phyloP scores from a whole-genome alignment of 2,888 invertebrate species.

The Trachelus iudaicus region DNA sequence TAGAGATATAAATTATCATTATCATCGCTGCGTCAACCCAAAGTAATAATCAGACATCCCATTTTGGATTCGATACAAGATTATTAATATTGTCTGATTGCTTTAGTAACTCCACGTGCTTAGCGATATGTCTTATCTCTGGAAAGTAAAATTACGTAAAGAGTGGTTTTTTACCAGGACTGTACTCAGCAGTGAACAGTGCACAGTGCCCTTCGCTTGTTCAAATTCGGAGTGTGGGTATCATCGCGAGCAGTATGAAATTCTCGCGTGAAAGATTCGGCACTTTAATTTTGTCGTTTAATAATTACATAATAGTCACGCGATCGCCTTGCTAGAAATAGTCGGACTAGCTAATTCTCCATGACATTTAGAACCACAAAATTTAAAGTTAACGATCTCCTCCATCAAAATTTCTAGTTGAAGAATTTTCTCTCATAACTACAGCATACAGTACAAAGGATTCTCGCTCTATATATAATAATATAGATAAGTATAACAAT shows the following conservation, averaged over 20 bases:
- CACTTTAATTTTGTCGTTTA: no score
- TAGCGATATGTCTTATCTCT: slow-evolving; percentile 39
- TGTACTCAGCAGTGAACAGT: no score
- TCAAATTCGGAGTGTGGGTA: background rate
- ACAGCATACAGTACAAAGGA: no score
- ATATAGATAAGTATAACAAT: background rate
- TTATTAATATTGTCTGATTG: slow-evolving; percentile 33
- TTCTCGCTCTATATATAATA: background rate
- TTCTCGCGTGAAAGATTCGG: background rate
- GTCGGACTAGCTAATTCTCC: no score
- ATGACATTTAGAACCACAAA: no score
- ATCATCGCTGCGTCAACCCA: background rate
- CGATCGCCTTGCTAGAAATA: no score
- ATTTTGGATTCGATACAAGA: slow-evolving; percentile 17
- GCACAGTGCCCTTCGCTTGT: background rate
- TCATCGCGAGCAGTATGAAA: background rate
- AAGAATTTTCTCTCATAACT: no score
- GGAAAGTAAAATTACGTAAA: background rate
- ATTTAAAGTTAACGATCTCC: no score
- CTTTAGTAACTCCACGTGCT: slow-evolving; percentile 35
- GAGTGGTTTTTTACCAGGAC: background rate
- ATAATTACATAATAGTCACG: no score
- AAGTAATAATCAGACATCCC: background rate
- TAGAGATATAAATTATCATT: background rate
- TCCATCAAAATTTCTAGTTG: no score